Conservation (phyloP, 2,888 invertebrate species). For the Pterostichus niger region DNA sequence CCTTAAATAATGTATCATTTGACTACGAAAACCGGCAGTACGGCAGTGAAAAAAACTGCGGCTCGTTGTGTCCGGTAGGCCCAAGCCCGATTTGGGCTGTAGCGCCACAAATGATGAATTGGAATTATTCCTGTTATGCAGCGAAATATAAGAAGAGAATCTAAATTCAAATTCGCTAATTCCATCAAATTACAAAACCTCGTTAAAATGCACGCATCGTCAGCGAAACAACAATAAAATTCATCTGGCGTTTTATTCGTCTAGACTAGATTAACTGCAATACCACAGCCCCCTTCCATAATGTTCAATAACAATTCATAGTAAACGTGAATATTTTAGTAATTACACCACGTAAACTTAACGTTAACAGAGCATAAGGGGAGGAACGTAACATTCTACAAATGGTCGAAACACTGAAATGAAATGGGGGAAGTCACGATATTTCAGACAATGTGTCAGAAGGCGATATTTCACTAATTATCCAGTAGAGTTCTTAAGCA, state of each 20-base stretch:
- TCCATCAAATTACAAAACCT: conserved; percentile 27
- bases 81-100: no score
- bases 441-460: conserved; percentile 17
- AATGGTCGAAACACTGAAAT: conserved; percentile 39
- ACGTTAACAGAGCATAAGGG: conserved; percentile 44
- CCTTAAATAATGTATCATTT: no score
- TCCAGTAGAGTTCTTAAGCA: not conserved
- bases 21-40: no score
- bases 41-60: no score
- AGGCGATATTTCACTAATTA: conserved; percentile 48
- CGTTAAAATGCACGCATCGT: conserved; percentile 36
- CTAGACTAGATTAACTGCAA: conserved; percentile 62
- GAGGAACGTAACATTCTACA: not conserved
- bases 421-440: conserved; percentile 36
- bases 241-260: conserved; percentile 56
- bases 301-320: conserved; percentile 59
- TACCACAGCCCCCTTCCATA: conserved; percentile 2
- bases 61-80: no score
- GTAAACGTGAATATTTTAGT: conserved; percentile 64
- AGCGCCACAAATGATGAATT: no score
- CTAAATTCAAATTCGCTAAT: not conserved
- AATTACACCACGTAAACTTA: conserved; percentile 58
- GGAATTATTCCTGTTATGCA: not conserved
- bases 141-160: not conserved
- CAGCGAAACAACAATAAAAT: conserved; percentile 38